phyloP scores from a whole-genome alignment of 2,113 vertebrate species.

The Myotis lucifugus region DNA sequence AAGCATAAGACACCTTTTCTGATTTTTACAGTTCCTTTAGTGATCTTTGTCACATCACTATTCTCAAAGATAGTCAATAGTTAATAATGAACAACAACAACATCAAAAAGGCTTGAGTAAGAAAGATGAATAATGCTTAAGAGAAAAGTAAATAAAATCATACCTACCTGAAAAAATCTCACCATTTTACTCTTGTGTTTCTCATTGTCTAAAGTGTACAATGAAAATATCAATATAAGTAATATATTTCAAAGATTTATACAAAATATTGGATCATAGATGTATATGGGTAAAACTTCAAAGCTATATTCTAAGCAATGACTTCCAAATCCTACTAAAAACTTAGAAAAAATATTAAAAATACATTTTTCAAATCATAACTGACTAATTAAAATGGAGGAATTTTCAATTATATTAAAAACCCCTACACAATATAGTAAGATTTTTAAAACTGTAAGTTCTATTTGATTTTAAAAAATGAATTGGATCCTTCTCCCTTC shows the following conservation, averaged over 20 bases:
- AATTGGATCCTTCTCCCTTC: constrained; percentile 40
- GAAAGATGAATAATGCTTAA: not conserved
- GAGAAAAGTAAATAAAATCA: constrained; percentile 11
- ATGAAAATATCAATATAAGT: not conserved
- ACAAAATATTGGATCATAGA: not conserved
- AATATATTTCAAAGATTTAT: not conserved
- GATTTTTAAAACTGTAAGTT: not conserved
- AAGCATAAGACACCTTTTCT: not conserved
- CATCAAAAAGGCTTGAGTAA: not conserved
- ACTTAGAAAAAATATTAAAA: constrained; percentile 47
- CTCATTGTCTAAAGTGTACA: not conserved
- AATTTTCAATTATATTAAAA: constrained; percentile 53
- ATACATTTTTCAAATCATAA: constrained; percentile 9
- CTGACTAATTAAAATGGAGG: constrained; percentile 39
- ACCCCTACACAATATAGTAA: not conserved
- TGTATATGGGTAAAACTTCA: not conserved
- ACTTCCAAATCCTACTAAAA: constrained; percentile 27
- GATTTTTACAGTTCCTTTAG: not conserved
- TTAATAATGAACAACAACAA: not conserved
- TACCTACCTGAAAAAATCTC: not conserved
- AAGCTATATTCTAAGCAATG: not conserved
- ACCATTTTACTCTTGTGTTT: not conserved
- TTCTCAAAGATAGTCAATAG: not conserved
- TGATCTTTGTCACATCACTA: not conserved
- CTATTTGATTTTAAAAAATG: constrained; percentile 58